Evolutionary conservation across 2,113 vertebrate species (phyloP).

Genomic region (Dinomys branickii): DNA sequence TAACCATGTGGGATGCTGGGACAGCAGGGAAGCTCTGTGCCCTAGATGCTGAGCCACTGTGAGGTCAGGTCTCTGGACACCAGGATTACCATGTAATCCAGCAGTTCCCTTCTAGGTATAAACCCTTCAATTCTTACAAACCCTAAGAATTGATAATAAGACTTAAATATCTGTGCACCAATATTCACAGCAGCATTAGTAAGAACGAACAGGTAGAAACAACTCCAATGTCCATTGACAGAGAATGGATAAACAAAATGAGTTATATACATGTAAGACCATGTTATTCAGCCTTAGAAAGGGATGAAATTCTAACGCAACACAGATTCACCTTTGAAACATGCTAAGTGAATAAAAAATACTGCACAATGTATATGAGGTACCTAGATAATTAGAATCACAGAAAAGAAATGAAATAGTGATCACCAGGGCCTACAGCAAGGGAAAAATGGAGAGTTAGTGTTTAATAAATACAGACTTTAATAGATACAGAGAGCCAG

Average conservation of each 20-base stretch:
- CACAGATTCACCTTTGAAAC: background rate
- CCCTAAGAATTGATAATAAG: constrained; percentile 16
- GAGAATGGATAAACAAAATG: background rate
- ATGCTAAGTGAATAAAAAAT: background rate
- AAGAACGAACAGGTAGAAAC: background rate
- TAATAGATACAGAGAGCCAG: too few relatives aligned
- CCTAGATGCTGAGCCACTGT: background rate
- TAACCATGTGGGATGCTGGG: background rate
- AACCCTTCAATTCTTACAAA: background rate
- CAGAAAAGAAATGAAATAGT: background rate
- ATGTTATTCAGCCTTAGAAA: background rate
- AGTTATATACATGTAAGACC: background rate
- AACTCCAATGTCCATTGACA: background rate
- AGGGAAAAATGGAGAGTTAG: background rate
- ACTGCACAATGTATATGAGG: background rate
- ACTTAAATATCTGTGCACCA: background rate
- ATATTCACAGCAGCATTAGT: background rate
- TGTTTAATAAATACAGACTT: background rate
- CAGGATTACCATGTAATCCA: background rate
- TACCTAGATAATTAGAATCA: background rate
- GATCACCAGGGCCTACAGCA: background rate
- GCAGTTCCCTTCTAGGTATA: background rate
- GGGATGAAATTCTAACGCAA: background rate
- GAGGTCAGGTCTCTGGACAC: background rate
- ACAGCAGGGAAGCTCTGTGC: background rate